Percentiles rank a stretch among this genome's conserved stretches.
Evolutionary conservation across 2,888 invertebrate species (phyloP).

Genomic region (Andrena flavipes): DNA sequence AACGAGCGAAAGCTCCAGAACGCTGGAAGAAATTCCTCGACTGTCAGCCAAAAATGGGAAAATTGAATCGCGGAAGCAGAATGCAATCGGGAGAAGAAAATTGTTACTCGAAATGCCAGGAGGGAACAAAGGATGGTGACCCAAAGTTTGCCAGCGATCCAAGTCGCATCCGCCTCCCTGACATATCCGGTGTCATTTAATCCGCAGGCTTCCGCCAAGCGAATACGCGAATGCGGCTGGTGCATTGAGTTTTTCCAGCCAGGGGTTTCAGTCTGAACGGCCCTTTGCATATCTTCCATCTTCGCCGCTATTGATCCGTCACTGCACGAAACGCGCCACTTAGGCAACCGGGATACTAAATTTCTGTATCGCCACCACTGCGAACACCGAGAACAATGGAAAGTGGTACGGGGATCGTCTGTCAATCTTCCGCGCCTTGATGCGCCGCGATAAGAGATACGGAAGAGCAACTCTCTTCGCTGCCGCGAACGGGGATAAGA

Average conservation of each 20-base stretch:
- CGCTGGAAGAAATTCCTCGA: not conserved
- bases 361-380: slow-evolving; percentile 33
- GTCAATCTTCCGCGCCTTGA: not conserved
- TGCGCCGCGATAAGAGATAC: not conserved
- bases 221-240: not conserved
- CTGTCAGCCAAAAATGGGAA: not conserved
- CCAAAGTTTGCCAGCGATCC: not conserved
- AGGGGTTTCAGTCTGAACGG: slow-evolving; percentile 30
- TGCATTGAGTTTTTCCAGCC: slow-evolving; percentile 7
- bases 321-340: slow-evolving; percentile 56
- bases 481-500: not conserved
- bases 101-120: slow-evolving; percentile 10
- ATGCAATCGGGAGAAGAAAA: slow-evolving; percentile 2
- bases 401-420: not conserved
- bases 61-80: slow-evolving; percentile 5
- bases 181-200: not conserved
- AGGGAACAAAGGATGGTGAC: not conserved
- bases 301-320: slow-evolving; percentile 64
- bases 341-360: slow-evolving; percentile 42
- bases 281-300: slow-evolving; percentile 55
- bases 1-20: not conserved
- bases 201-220: not conserved
- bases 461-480: not conserved
- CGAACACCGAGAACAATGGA: not conserved
- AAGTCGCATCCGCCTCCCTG: not conserved